Base-by-base conservation (phyloP, 2,113 vertebrate species). In the Anarhynchus alexandrinus region DNA sequence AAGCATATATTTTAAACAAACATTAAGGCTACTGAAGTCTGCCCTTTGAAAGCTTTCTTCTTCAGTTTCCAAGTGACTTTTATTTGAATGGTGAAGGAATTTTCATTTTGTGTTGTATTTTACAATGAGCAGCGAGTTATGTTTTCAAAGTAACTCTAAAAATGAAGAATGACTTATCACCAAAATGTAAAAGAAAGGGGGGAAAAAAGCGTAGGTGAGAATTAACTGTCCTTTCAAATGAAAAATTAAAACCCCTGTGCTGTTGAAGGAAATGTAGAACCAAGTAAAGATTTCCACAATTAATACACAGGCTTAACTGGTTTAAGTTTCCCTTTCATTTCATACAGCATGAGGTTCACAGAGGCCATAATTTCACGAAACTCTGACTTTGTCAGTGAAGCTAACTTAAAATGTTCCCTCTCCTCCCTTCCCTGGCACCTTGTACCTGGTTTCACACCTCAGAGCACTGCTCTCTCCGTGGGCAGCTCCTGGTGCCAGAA, bases 61-160 rank as follows among this genome's bases (percentile, higher is more conserved):
- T 90, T 94, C 34, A 18, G 59, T 74, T 92, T 92, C 73, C 67
- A 87, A 94, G 71, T 89, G 20, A 54, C 84, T 87, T 95, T 82
- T 82, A 45, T 79, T 84, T 91, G 80, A 93, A 82, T 12, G 20
- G 47, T 85, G 90, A 91, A 85, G 66, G 54, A 61, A 64, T 84
- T 95, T 95, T 95, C 22, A 72, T 90, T 91, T 87, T 89, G 38
- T 77, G 16, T 82, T 84, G 11, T 82, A 64, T 91, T 93, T 85
- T 86, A 81, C 38, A 84, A 61, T 57, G 16, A 95, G 43, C 42
- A 62, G 51, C 40, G 79, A 96, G 77, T 91, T 96, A 54, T 20
- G 14, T 95, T 97, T 93, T 92, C 69, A 84, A 96, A 90, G 29
- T 42, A 59, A 66, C 81, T 93, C 77, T 96, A 87, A 93, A 94